Base-by-base conservation (phyloP, 2,888 invertebrate genomes). In the Agrotis puta region DNA sequence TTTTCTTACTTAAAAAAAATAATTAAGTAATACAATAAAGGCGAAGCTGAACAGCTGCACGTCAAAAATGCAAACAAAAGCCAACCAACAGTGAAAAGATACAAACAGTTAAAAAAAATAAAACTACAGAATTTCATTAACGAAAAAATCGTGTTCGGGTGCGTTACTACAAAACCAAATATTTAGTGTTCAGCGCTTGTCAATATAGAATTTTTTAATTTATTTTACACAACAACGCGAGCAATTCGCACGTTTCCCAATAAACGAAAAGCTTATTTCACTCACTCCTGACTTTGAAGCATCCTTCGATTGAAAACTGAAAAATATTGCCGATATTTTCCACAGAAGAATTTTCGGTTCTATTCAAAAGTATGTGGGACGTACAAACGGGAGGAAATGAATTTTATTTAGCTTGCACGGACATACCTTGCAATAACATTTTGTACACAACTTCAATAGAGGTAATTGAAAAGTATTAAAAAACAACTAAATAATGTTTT, bases 271-370 rank as follows among this genome's bases (percentile, higher is more conserved):
- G 89, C 88, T 91, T 92, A 91, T 91, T 93, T 90, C 89, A 87
- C 90, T 90, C 88, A 87, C 89, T 89, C 90, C 90, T 91, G 90
- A 91, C 91, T 92, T 91, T 92, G 91, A 92, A 92, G 90, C 90
- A 90, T 89, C 88, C 88, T 90, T 87, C 90, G 87, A 90, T 91
- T 92, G 91, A 87, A 91, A 92, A 92, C 91, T 92, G 91, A 88
- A 92, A 93, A 92, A 92, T 92, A 91, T 92, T 92, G 90, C 87
- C 89, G 89, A 92, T 92, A 92, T 91, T 92, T 91, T 89, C 80
- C 78, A 85, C 81, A 80, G 85, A 89, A 87, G 89, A 91, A 92
- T 91, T 90, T 90, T 89, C 86, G 85, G 86, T 89, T 87, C 88
- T 88, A 90, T 91, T 91, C 89, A 91, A 88, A 89, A 89, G 89